Evolutionary conservation across 2,888 invertebrate genomes (phyloP), one percentile per base, ranked within the genome.

Genomic region (Vesta saturnalis): DNA sequence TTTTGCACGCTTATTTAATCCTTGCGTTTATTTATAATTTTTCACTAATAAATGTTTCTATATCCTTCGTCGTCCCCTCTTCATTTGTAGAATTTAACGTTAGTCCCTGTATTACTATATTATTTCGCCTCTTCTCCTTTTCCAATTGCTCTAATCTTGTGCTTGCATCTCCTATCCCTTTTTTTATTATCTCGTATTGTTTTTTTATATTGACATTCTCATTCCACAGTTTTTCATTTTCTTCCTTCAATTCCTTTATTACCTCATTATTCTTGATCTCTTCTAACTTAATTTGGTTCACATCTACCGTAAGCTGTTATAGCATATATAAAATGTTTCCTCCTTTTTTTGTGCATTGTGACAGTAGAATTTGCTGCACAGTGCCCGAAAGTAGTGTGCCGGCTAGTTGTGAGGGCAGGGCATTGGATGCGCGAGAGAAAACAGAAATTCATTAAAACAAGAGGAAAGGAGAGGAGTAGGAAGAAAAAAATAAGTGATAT

Each of bases 231-330:
- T 30, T 57, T 21, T 57, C 18, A 35, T 57, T 57, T 57, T 30
- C 57, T n/a, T 35, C 22, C 39, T 57, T 35, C 15, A 35, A 6
- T 35, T 35, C 39, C 16, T 30, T 19, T 18, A 57, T 35, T 18
- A 15, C 18, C 39, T 57, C 30, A 15, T 18, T 57, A 15, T 15
- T 30, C 14, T 57, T 57, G 15, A 57, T 22, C 57, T 57, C 30
- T 35, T 57, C 57, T 30, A 30, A 35, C 8, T 18, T 57, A 12
- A 57, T 30, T 30, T 57, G 57, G 15, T 18, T 21, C 16, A 57
- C 35, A 21, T 57, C 30, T 57, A 57, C 6, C 14, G 57, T 35
- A 15, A 57, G 35, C 57, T 57, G 57, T 57, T 57, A 35, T 14
- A 57, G 18, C 57, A 57, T 57, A 6, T 57, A 14, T 35, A 35